phyloP scores from a whole-genome alignment of 2,888 invertebrate species.

The Pristionchus exspectatus region DNA sequence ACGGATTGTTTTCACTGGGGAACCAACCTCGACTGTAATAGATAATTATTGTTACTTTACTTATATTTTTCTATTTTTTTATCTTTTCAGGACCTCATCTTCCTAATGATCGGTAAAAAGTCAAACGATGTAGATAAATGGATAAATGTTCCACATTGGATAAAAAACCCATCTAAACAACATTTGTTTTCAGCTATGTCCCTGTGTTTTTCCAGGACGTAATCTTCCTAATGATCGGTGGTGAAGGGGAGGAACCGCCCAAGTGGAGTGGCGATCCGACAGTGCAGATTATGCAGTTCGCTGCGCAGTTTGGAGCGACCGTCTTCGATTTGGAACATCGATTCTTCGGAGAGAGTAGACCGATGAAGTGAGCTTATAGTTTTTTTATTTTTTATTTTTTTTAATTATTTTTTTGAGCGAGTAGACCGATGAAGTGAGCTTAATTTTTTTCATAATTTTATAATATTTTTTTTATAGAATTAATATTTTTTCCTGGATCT shows the following conservation, averaged over 20 bases:
- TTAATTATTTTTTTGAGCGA: slow-evolving; percentile 64
- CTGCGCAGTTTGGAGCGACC: slow-evolving; percentile 64
- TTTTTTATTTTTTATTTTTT: too few species aligned
- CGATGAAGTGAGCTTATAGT: slow-evolving; percentile 62
- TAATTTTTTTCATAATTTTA: too few species aligned
- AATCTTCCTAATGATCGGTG: slow-evolving; percentile 73
- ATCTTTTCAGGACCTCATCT: slow-evolving; percentile 60
- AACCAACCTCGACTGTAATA: too few species aligned
- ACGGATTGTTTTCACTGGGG: too few species aligned
- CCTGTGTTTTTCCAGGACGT: slow-evolving; percentile 56
- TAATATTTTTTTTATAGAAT: too few species aligned
- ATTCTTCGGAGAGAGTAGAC: slow-evolving; percentile 68
- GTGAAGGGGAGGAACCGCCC: slow-evolving; percentile 63
- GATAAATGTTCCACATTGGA: too few species aligned
- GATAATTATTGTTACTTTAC: too few species aligned
- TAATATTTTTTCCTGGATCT: slow-evolving; percentile 65
- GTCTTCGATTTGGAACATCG: slow-evolving; percentile 70
- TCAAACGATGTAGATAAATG: too few species aligned
- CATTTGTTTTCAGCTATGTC: too few species aligned
- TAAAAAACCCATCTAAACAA: too few species aligned
- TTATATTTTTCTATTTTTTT: not conserved
- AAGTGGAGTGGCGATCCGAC: slow-evolving; percentile 63
- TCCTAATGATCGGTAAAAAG: slow-evolving; percentile 72
- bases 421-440: slow-evolving; percentile 64
- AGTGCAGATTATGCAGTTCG: slow-evolving; percentile 62